Percentiles rank a stretch among this genome's conserved stretches.
Conservation (phyloP, 2,113 vertebrate genomes). For the Catharus fuscescens region DNA sequence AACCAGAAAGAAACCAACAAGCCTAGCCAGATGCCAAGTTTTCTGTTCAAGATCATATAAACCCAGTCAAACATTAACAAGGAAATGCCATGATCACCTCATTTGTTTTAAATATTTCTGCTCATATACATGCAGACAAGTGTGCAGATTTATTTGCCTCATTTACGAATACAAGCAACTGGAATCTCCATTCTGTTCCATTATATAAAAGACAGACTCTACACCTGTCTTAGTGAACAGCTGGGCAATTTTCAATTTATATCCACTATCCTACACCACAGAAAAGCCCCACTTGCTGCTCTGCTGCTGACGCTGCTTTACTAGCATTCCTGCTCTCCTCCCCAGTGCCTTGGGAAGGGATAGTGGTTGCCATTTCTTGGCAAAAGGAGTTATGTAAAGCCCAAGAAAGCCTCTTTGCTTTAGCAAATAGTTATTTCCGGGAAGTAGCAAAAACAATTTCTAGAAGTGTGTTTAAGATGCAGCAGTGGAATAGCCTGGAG, state of each 20-base stretch:
- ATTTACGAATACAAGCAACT: conserved; percentile 69
- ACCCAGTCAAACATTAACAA: neutral
- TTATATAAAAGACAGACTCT: conserved; percentile 59
- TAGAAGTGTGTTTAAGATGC: neutral
- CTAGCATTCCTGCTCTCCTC: neutral
- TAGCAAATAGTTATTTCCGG: neutral
- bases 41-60: conserved; percentile 9
- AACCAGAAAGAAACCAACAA: neutral
- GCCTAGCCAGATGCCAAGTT: neutral
- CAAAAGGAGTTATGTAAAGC: neutral
- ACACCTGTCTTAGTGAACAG: conserved; percentile 75
- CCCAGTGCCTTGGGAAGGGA: neutral
- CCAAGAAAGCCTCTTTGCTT: neutral
- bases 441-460: conserved; percentile 35
- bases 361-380: neutral
- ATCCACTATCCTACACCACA: conserved; percentile 35
- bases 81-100: conserved; percentile 17
- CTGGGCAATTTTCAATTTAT: conserved; percentile 72
- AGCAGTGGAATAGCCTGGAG: neutral
- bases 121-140: conserved; percentile 57
- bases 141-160: conserved; percentile 67
- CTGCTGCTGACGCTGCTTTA: conserved; percentile 11
- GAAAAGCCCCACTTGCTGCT: conserved; percentile 43
- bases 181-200: conserved; percentile 60
- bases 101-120: conserved; percentile 55